Conservation (phyloP, 2,797 vertebrate species). For the Sebastes miniatus region DNA sequence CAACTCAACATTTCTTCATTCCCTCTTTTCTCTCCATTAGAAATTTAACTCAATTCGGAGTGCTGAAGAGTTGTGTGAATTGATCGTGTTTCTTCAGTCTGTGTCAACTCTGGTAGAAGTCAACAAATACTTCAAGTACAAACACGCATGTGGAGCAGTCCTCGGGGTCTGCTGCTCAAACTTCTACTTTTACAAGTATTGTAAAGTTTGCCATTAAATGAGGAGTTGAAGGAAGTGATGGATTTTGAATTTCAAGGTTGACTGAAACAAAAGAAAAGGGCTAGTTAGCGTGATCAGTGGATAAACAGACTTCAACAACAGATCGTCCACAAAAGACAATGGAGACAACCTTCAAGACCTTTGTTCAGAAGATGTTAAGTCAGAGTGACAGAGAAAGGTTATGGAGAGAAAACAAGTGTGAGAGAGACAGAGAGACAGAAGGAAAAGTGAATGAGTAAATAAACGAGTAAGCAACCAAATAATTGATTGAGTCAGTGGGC, state of each 20-base stretch:
- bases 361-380: not conserved
- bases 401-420: not conserved
- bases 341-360: no score
- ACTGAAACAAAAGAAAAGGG: not conserved
- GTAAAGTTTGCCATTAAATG: not conserved
- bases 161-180: not conserved
- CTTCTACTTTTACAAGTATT: not conserved
- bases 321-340: no score
- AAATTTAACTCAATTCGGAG: constrained; percentile 22
- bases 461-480: not conserved
- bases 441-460: not conserved
- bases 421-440: not conserved
- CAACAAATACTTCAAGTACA: constrained; percentile 10
- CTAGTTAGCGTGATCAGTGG: not conserved
- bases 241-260: not conserved
- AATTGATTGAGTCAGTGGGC: not conserved
- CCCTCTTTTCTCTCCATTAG: not conserved
- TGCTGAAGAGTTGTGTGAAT: constrained; percentile 3
- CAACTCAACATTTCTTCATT: constrained; percentile 29
- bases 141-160: not conserved
- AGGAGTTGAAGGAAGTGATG: not conserved
- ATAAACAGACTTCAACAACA: not conserved
- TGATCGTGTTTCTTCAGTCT: constrained; percentile 3
- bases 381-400: not conserved
- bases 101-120: constrained; percentile 2